These are phyloP conservation scores for Leptinotarsa rubiginosa DNA, from an alignment of 2,888 invertebrate species.

Conservation along the genomic window DNA sequence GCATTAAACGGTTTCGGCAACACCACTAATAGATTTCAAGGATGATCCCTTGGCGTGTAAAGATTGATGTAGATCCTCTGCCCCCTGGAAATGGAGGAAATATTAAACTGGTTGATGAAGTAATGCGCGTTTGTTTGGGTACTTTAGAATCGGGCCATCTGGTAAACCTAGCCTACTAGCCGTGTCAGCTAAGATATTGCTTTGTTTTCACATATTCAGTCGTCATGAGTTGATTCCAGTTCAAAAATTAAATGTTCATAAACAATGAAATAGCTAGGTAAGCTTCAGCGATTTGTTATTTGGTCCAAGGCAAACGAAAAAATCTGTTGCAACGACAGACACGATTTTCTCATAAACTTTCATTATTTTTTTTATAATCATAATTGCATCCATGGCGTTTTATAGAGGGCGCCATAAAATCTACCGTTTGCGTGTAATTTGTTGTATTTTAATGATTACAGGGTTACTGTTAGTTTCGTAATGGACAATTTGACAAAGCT, in stretches of 20 bases:
- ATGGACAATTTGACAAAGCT: no score
- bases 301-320: no score
- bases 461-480: no score
- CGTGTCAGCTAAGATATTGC: constrained; percentile 41
- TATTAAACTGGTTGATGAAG: neutral
- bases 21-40: constrained; percentile 68
- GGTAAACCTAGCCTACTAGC: constrained; percentile 48
- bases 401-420: no score
- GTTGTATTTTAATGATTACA: no score
- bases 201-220: constrained; percentile 38
- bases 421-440: no score
- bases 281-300: no score
- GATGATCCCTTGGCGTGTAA: constrained; percentile 66
- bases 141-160: constrained; percentile 48
- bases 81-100: constrained; percentile 64
- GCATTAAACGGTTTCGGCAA: constrained; percentile 72
- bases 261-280: neutral
- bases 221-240: no score
- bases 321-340: no score
- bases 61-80: constrained; percentile 69
- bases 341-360: no score
- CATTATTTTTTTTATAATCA: no score
- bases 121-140: constrained; percentile 18
- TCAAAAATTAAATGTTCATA: neutral
- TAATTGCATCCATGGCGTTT: no score